Base-by-base conservation (phyloP, 2,797 vertebrate species). In the Peromyscus attwateri region DNA sequence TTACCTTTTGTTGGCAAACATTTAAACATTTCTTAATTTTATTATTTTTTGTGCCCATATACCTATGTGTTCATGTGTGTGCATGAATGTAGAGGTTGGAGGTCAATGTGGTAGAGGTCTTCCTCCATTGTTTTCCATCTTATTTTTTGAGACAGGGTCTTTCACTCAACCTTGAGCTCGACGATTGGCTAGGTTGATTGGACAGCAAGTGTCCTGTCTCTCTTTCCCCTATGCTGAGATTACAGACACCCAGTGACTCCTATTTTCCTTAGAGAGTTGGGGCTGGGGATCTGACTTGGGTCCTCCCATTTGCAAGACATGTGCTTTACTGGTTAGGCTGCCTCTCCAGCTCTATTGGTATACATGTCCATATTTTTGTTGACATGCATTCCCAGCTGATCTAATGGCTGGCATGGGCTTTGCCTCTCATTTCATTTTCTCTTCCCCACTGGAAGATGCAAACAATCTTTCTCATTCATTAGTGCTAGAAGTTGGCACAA, bases 251-350 rank as follows among this genome's bases (percentile, higher is more conserved):
- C 4, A 87, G 16, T 46, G 7, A 11, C 10, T 52, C 83, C 57
- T 29, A 25, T 57, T 73, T 57, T 88, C 3, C n/a, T 73, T 57
- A 57, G 10, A 29, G 9, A 40, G 6, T 21, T 14, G 13, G n/a
- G 37, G 3, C 49, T 73, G 49, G 49, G 23, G 11, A 27, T 73
- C 49, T 73, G n/a, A n/a, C 46, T 52, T 8, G 37, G 21, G 25
- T 21, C n/a, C 23, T 73, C 49, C 40, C 2, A 29, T 49, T 73
- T 73, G 9, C 8, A 21, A 11, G 49, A 6, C 5, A 31, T 21
- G 1, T 25, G 3, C 16, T 40, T 21, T 40, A 3, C 3, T 57
- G 25, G 9, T 0, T 4, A 19, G 27, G 25, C n/a, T 12, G 19
- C 66, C 40, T 85, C 29, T 68, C 19, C 14, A 71, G 1, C 9